phyloP scores from a whole-genome alignment of 2,888 invertebrate species.

The Aporophyla lueneburgensis region DNA sequence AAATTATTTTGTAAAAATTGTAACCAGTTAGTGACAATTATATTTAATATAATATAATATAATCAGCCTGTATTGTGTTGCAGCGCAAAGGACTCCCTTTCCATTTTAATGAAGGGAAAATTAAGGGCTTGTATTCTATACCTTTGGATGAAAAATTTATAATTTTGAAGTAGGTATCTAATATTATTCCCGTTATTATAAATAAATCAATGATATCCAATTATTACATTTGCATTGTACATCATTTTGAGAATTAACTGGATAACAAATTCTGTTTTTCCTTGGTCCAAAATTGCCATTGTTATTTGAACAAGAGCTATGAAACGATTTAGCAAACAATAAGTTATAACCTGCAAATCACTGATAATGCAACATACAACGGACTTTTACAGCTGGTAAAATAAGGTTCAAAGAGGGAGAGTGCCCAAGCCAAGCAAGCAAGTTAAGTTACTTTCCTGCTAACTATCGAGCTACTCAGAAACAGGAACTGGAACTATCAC shows the following conservation, averaged over 20 bases:
- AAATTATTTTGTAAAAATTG: too few species aligned
- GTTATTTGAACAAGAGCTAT: background rate
- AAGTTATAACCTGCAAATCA: background rate
- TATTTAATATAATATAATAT: too few species aligned
- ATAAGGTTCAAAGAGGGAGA: background rate
- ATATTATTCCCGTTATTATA: background rate
- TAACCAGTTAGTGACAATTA: too few species aligned
- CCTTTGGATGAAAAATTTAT: background rate
- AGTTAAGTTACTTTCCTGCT: background rate
- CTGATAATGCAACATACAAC: background rate
- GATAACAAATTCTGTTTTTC: background rate
- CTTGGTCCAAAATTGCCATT: background rate
- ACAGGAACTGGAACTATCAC: background rate
- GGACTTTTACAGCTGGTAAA: background rate
- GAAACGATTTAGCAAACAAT: too few species aligned
- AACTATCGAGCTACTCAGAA: background rate
- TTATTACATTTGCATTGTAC: background rate
- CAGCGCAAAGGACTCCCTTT: too few species aligned
- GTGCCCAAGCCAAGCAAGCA: too few species aligned
- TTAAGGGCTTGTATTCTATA: background rate
- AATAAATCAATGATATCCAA: background rate
- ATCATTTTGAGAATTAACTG: background rate
- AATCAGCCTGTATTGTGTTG: too few species aligned
- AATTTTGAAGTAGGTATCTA: background rate
- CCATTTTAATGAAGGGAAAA: background rate